A percentile compares a stretch with the other conserved stretches of the same genome.
Conservation (phyloP, 2,113 vertebrate genomes). For the Chaetura pelagica region DNA sequence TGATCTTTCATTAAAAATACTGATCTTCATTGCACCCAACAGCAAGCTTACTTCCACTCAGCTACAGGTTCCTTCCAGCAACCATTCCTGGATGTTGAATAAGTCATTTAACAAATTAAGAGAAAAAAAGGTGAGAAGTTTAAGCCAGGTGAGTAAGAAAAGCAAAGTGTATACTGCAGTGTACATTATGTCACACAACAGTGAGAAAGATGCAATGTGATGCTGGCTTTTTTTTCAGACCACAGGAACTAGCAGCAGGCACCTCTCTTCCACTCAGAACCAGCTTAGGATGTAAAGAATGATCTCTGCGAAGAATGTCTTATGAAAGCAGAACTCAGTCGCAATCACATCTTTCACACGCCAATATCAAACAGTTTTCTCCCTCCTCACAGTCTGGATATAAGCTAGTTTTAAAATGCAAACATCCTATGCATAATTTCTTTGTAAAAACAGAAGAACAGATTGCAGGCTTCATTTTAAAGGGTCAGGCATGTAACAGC, state of each 20-base stretch:
- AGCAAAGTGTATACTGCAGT: background rate
- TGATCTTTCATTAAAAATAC: background rate
- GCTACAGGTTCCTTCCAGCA: background rate
- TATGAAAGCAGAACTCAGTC: background rate
- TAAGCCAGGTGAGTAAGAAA: background rate
- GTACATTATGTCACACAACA: background rate
- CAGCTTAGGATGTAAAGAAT: background rate
- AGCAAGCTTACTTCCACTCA: background rate
- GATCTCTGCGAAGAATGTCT: background rate
- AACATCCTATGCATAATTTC: background rate
- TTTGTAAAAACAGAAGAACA: background rate
- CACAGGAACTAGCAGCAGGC: background rate
- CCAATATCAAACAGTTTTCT: background rate
- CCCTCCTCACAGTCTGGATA: background rate
- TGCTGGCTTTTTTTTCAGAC: background rate
- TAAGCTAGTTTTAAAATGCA: slow-evolving; percentile 22
- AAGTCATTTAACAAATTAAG: background rate
- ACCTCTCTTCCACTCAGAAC: background rate
- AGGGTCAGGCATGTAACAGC: background rate
- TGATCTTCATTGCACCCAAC: background rate
- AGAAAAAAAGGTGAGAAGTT: background rate
- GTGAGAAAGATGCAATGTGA: background rate
- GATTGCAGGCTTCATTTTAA: background rate
- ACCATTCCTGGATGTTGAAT: background rate
- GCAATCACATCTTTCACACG: background rate